Base-by-base conservation (phyloP, 2,113 vertebrate species). In the Loxodonta africana region DNA sequence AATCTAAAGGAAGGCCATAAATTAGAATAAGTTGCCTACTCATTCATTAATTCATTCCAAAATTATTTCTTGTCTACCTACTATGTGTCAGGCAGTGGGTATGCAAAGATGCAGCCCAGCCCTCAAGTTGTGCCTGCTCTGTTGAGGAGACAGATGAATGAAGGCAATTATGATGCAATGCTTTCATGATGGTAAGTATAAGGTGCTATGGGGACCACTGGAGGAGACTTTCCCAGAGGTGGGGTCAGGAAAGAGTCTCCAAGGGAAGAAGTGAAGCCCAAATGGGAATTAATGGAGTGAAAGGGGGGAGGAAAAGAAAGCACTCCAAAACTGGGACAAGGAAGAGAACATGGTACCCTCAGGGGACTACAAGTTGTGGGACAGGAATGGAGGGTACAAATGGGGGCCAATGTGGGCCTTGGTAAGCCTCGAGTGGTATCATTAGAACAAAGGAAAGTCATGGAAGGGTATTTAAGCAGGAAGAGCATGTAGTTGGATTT, bases 341-440 rank as follows among this genome's bases (percentile, higher is more conserved):
- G 71, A 41, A 87, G n/a, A 51, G 51, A 15, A 25, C 11, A 0
- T 17, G 57, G 65, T 4, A 25, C 21, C 48, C 7, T 26, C 74
- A 20, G 30, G 30, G 17, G 5, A 30, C 33, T 51, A n/a, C 33
- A 44, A 5, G 25, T 1, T 63, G 15, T 12, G 37, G 37, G 11
- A 5, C 28, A 1, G 0, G 14, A 57, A 23, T 23, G 10, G 8
- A 67, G 57, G 5, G 0, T 11, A 0, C 18, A 82, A 81, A 23
- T 2, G 28, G 80, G 28, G 23, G 12, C 63, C 41, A 46, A 8
- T 0, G 8, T 73, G 9, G 37, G 0, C 3, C 4, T 30, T 8
- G 0, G 51, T 21, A 67, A 4, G 28, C 37, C 26, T 90, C 21
- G 33, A 11, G 37, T 76, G 57, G 53, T 57, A 57, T 12, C 53